Conservation (phyloP, 2,113 vertebrate genomes). For the Cyprinodon brontotheroides region DNA sequence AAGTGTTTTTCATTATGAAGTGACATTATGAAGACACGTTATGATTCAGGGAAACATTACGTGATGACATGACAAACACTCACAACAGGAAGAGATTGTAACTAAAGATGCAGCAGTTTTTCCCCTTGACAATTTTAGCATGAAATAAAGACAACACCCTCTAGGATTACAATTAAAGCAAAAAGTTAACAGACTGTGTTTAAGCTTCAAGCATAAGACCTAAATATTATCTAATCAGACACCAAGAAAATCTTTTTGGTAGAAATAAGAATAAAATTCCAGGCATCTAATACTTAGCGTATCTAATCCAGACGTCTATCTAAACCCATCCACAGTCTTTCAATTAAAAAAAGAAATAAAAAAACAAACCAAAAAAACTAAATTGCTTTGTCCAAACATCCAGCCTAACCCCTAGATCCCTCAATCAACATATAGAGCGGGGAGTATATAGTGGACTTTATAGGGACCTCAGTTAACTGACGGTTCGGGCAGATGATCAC, state of each 20-base stretch:
- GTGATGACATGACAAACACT: neutral
- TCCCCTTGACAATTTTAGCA: neutral
- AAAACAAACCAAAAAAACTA: no score
- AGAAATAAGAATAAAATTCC: neutral
- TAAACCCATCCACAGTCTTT: no score
- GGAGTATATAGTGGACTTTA: no score
- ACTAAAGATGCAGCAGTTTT: neutral
- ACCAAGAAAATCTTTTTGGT: conserved; percentile 6
- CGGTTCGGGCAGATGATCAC: no score
- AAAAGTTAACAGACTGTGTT: conserved; percentile 7
- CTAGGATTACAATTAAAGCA: neutral
- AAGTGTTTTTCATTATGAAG: neutral
- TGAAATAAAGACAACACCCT: neutral
- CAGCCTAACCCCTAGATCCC: no score
- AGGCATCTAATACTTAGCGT: neutral
- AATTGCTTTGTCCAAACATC: no score
- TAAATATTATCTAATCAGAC: conserved; percentile 47
- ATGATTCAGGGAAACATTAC: neutral
- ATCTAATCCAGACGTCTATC: no score
- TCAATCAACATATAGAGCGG: no score
- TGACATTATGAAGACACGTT: neutral
- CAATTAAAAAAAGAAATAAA: no score
- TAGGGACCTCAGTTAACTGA: no score
- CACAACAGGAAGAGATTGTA: neutral
- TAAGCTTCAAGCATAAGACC: conserved; percentile 12